A percentile compares a stretch with the other conserved stretches of the same genome.
These are phyloP conservation scores for Lepidochrysops patricia DNA, from an alignment of 2,888 invertebrate genomes.

Conservation along the genomic window DNA sequence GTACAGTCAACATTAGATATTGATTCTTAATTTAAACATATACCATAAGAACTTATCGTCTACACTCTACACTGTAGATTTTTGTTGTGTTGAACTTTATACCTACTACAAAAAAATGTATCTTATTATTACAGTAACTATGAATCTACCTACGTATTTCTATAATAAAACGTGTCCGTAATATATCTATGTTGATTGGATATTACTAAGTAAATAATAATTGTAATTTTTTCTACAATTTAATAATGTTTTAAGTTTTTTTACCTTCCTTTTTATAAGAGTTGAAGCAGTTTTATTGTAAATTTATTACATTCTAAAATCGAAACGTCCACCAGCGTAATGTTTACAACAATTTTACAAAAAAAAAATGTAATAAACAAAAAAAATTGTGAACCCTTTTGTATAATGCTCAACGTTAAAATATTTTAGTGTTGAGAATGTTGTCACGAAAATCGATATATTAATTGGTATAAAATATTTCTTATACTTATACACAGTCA, in stretches of 20 bases:
- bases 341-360: slow-evolving; percentile 13
- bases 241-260: neutral
- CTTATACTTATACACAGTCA: slow-evolving; percentile 48
- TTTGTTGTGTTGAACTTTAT: neutral
- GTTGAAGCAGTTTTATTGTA: slow-evolving; percentile 6
- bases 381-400: slow-evolving; percentile 17
- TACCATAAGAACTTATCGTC: neutral
- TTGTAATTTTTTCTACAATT: neutral
- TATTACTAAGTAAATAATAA: neutral
- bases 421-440: slow-evolving; percentile 35
- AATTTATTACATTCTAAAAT: slow-evolving; percentile 13
- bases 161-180: neutral
- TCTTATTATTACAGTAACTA: neutral
- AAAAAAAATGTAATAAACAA: slow-evolving; percentile 7
- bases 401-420: slow-evolving; percentile 44
- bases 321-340: slow-evolving; percentile 14
- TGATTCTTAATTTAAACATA: too few relatives aligned
- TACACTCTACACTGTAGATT: neutral
- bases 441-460: slow-evolving; percentile 46
- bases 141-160: neutral
- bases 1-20: neutral
- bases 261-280: slow-evolving; percentile 1
- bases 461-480: slow-evolving; percentile 47
- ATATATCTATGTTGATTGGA: neutral
- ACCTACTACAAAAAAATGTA: neutral